These are phyloP conservation scores for Dryocosmus kuriphilus DNA, from an alignment of 2,888 invertebrate genomes.

Conservation along the genomic window DNA sequence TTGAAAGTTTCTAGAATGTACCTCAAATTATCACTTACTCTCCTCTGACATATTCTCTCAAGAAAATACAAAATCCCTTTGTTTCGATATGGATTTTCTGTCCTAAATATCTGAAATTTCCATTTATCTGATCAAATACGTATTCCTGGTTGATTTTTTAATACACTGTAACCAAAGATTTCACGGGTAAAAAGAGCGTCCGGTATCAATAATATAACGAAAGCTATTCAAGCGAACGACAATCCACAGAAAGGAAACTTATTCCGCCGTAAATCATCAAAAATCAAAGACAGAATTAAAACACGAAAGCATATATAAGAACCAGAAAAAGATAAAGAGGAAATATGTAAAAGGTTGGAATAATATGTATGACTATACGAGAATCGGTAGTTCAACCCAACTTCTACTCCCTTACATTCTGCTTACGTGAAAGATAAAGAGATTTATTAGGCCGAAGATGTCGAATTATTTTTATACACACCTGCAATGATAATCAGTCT, in stretches of 20 bases:
- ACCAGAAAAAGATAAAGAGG: neutral
- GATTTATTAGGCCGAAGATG: slow-evolving; percentile 52
- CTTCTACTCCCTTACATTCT: slow-evolving; percentile 46
- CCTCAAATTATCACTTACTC: neutral
- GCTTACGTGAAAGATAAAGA: slow-evolving; percentile 10
- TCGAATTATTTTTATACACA: slow-evolving; percentile 72
- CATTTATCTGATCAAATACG: neutral
- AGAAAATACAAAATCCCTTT: neutral
- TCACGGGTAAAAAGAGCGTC: neutral
- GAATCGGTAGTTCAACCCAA: slow-evolving; percentile 22
- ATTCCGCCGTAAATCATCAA: neutral
- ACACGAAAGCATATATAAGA: neutral
- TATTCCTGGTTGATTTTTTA: slow-evolving; percentile 8
- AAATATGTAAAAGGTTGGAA: slow-evolving; percentile 37
- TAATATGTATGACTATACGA: neutral
- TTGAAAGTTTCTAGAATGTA: neutral
- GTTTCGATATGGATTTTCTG: neutral
- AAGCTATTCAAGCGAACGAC: neutral
- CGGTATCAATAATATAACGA: neutral
- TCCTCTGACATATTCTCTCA: neutral
- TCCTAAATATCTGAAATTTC: neutral
- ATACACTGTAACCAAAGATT: neutral
- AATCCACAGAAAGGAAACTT: neutral
- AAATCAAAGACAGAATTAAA: slow-evolving; percentile 8
- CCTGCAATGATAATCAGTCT: slow-evolving; percentile 66